Conservation (phyloP, 1,140 invertebrate genomes). For the Caenorhabditis briggsae region DNA sequence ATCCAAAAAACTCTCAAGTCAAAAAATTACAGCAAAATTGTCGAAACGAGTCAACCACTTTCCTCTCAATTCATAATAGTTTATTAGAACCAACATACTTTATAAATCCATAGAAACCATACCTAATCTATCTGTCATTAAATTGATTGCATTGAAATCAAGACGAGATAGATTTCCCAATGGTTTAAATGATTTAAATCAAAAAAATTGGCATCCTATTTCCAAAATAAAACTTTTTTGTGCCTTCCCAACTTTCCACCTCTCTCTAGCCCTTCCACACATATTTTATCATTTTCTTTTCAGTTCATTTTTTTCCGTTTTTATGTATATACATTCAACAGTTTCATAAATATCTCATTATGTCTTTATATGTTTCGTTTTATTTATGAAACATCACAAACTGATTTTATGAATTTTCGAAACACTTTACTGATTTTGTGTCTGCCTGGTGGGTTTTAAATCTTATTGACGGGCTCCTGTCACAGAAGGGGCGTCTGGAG, state of each 20-base stretch:
- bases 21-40: neutral
- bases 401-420: no score
- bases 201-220: no score
- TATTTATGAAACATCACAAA: no score
- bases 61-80: neutral
- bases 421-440: no score
- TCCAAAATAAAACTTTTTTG: neutral
- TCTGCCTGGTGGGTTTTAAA: no score
- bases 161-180: conserved; percentile 25
- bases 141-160: conserved; percentile 20
- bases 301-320: no score
- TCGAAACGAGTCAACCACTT: conserved; percentile 25
- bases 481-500: no score
- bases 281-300: no score
- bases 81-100: neutral
- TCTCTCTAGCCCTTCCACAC: neutral
- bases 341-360: no score
- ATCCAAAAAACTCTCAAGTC: neutral
- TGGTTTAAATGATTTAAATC: neutral
- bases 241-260: neutral
- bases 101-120: neutral
- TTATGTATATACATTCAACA: no score
- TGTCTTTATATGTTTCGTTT: no score
- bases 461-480: no score
- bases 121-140: conserved; percentile 4